A percentile compares a stretch with the other conserved stretches of the same genome.
Evolutionary conservation across 37 sponge, comb jelly and placozoan genomes (phyloP).

Genomic region (Aphrocallistes beatrix): DNA sequence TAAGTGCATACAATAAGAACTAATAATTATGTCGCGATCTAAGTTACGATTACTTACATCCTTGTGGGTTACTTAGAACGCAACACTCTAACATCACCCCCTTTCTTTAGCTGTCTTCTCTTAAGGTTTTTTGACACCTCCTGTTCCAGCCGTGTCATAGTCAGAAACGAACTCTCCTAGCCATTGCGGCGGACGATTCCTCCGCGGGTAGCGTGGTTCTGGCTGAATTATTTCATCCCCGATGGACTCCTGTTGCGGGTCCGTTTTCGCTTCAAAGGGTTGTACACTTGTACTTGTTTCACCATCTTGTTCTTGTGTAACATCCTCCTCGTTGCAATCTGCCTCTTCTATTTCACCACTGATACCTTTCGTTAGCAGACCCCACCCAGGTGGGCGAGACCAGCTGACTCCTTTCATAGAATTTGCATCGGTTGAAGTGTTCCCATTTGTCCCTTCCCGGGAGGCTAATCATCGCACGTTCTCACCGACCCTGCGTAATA

Average conservation of each 20-base stretch:
- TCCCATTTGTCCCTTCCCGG: background rate
- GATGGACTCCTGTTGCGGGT: background rate
- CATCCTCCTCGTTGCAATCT: background rate
- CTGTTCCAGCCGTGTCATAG: background rate
- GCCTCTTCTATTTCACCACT: background rate
- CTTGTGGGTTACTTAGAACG: background rate
- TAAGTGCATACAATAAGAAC: too few species aligned
- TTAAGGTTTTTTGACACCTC: background rate
- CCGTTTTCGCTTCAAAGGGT: background rate
- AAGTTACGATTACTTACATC: background rate
- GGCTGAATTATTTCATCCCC: background rate
- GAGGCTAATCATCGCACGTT: background rate
- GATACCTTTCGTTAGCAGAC: background rate
- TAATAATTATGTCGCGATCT: too few species aligned
- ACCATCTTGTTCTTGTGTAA: too few species aligned
- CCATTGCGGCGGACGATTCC: background rate
- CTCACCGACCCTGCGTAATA: background rate
- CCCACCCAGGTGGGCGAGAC: background rate
- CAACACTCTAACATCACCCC: background rate
- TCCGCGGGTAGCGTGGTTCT: background rate
- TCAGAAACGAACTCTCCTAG: background rate
- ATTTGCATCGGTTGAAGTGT: background rate
- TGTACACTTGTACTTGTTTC: too few species aligned
- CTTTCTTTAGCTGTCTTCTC: background rate
- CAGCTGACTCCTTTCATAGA: background rate